Conservation (phyloP, 2,888 invertebrate genomes). For the Dexiosoma caninum region DNA sequence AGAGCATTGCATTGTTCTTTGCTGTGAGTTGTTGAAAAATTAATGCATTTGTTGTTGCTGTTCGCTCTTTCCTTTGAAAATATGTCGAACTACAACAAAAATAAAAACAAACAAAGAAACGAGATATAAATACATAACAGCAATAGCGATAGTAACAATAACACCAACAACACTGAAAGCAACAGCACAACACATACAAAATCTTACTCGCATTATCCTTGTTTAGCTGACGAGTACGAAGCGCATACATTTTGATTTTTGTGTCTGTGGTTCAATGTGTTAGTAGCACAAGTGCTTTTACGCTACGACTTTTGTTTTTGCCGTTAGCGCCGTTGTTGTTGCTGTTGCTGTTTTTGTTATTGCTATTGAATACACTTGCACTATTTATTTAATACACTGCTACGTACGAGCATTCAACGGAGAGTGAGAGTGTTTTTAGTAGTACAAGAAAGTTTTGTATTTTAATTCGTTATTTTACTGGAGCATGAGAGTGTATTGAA, state of each 20-base stretch:
- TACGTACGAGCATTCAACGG: not conserved
- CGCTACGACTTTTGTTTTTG: conserved; percentile 24
- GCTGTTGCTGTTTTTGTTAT: conserved; percentile 1
- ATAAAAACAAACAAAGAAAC: too few relatives aligned
- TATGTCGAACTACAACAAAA: conserved; percentile 39
- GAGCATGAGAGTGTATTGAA: not conserved
- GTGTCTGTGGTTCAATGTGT: conserved; percentile 63
- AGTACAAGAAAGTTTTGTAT: not conserved
- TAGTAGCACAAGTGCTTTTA: conserved; percentile 62
- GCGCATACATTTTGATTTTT: conserved; percentile 39
- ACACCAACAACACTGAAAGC: not conserved
- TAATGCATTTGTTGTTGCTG: conserved; percentile 34
- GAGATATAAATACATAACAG: too few relatives aligned
- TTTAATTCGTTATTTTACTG: not conserved
- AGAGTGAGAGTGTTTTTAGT: conserved; percentile 50
- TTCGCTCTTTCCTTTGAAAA: conserved; percentile 20
- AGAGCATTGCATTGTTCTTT: not conserved
- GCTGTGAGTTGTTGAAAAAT: conserved; percentile 7
- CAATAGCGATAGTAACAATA: not conserved
- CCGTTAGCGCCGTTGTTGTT: not conserved
- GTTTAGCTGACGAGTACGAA: conserved; percentile 9
- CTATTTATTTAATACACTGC: conserved; percentile 11
- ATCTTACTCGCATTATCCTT: conserved; percentile 52
- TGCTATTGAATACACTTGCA: conserved; percentile 52
- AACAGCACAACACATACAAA: conserved; percentile 20